Evolutionary conservation across 2,113 vertebrate species (phyloP).

Genomic region (Hemibagrus wyckioides): DNA sequence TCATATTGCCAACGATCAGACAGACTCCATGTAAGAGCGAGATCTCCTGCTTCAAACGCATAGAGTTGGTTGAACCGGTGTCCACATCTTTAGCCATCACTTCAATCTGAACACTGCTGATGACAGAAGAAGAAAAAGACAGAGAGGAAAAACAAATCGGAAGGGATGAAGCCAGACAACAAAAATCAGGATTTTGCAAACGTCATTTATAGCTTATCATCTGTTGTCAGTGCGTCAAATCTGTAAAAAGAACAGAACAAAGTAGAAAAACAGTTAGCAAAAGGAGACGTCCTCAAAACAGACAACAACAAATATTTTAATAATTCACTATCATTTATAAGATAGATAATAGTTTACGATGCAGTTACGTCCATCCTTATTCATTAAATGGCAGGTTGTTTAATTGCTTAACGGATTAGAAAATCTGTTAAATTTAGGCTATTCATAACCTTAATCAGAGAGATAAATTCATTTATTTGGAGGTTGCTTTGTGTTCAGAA

Average conservation of each 20-base stretch:
- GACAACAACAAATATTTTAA: not conserved
- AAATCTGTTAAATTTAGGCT: not conserved
- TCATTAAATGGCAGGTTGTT: not conserved
- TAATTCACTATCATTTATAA: not conserved
- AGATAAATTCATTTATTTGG: not conserved
- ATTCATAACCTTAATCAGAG: not conserved
- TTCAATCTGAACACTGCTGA: not conserved
- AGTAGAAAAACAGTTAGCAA: not conserved
- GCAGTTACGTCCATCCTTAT: not conserved
- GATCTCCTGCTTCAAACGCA: constrained; percentile 79
- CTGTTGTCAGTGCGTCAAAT: not conserved
- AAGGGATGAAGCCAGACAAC: not conserved
- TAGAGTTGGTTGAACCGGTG: constrained; percentile 45
- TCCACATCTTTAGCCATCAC: constrained; percentile 68
- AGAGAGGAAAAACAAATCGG: not conserved
- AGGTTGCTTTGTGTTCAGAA: not conserved
- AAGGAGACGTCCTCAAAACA: not conserved
- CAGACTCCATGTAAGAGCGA: constrained; percentile 81
- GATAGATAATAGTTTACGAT: not conserved
- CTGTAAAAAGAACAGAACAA: not conserved
- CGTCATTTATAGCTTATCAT: not conserved
- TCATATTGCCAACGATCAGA: constrained; percentile 82
- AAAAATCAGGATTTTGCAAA: not conserved
- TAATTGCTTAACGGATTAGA: not conserved
- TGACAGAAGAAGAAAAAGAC: not conserved